Evolutionary conservation across 2,888 invertebrate species (phyloP).

Genomic region (Aquatica leii): DNA sequence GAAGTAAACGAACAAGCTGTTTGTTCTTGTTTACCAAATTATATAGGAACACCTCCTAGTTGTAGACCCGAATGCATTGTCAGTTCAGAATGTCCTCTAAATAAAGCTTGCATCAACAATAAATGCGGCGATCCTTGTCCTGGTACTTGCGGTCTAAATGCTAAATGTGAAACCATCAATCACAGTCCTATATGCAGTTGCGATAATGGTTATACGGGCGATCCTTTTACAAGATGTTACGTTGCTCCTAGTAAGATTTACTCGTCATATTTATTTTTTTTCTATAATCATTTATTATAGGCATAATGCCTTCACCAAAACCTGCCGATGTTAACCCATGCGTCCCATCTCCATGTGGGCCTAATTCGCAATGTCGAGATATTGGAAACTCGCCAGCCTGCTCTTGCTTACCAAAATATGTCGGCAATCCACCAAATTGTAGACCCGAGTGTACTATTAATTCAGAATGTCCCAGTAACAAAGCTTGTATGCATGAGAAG

Average conservation of each 20-base stretch:
- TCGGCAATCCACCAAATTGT: slow-evolving; percentile 78
- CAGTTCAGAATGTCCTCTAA: slow-evolving; percentile 78
- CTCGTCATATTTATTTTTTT: neutral
- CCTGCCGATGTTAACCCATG: slow-evolving; percentile 63
- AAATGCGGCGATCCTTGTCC: slow-evolving; percentile 78
- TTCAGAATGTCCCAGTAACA: slow-evolving; percentile 73
- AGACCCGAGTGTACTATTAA: slow-evolving; percentile 79
- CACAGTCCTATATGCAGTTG: slow-evolving; percentile 75
- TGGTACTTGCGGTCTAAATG: slow-evolving; percentile 69
- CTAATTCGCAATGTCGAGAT: slow-evolving; percentile 67
- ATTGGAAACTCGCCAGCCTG: slow-evolving; percentile 65
- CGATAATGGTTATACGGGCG: slow-evolving; percentile 67
- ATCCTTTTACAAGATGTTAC: slow-evolving; percentile 71
- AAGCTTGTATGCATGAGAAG: slow-evolving; percentile 75
- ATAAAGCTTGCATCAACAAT: slow-evolving; percentile 74
- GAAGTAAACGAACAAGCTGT: slow-evolving; percentile 67
- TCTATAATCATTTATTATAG: neutral
- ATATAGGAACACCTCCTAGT: slow-evolving; percentile 67
- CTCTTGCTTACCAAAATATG: slow-evolving; percentile 72
- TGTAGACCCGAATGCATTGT: slow-evolving; percentile 83
- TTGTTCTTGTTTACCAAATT: slow-evolving; percentile 61
- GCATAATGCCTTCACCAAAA: slow-evolving; percentile 34
- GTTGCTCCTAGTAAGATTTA: slow-evolving; percentile 55
- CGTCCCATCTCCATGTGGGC: slow-evolving; percentile 76
- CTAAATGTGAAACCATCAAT: slow-evolving; percentile 64